Base-by-base conservation (phyloP, 2,797 vertebrate species). In the Etheostoma nigrum region DNA sequence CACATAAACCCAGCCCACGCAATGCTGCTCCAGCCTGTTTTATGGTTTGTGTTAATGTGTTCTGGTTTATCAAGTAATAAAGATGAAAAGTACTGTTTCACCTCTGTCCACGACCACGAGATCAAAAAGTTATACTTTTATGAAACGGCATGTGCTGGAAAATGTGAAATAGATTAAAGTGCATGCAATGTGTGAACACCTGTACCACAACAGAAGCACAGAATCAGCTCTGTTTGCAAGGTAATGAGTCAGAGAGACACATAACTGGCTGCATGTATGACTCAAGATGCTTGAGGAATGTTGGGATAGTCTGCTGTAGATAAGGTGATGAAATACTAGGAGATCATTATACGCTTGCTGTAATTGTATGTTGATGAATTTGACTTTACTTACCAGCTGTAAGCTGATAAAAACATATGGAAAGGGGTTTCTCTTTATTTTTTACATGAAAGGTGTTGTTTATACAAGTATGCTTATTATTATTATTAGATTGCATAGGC, bases 351-450 rank as follows among this genome's bases (percentile, higher is more conserved):
- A 4, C 14, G 23, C 52, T 13, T 51, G 12, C 33, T 58, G 21
- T 49, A 27, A 52, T 69, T 48, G 52, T 55, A 7, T 72, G 15
- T 30, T 40, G 19, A 55, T 62, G 15, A 52, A n/a, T 78, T 52
- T 12, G 5, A 18, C n/a, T 69, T 45, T 57, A 66, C 44, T 67
- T 6, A n/a, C 19, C n/a, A 40, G 36, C 36, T 40, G 40, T 73
- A 81, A 64, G 48, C 53, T 49, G 15, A 40, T 57, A 40, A 40
- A 18, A 23, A 49, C 23, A 44, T n/a, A 62, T 64, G n/a, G 23
- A 21, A 49, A 36, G 27, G 49, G 2, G 36, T 11, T 40, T 14
- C 61, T 67, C 16, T 64, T 27, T 61, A 16, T 25, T 61, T 62
- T 51, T 60, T 18, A 63, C 23, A 48, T 48, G 40, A 9, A 12